Evolutionary conservation across 2,113 vertebrate species (phyloP), one percentile per base, ranked within the genome.

Genomic region (Ovibos moschatus): DNA sequence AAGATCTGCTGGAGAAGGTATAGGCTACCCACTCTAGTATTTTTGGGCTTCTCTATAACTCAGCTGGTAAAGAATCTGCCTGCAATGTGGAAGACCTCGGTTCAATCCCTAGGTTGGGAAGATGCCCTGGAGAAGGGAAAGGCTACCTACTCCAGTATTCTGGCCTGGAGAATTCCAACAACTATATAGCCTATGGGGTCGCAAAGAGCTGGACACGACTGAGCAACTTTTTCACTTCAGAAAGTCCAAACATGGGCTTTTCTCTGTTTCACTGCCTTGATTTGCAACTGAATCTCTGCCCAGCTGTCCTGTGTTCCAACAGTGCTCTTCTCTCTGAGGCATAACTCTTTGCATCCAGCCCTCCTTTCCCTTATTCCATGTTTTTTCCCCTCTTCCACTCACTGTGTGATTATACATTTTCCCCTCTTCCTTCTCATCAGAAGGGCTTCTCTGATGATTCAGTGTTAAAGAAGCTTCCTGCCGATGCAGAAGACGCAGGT

Each of bases 211-310:
- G 0, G 67, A 40, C 10, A 40, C 1, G 9, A 71, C 5, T 71
- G n/a, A 71, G 67, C n/a, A 71, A 23, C 19, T 23, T 40, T 71
- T 71, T 40, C 67, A 71, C n/a, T 81, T 94, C 60, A 87, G 28
- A 79, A 57, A 81, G 47, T 33, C 19, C 1, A 86, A 9, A 27
- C 4, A 15, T 6, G 16, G 57, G 27, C 9, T 85, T 89, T 53
- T 15, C 16, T 21, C 23, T 1, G 9, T 1, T 62, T 55, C 0
- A 21, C 43, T n/a, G 33, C 2, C 19, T 6, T 50, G 21, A 17
- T 58, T 57, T 57, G 13, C 13, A 67, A 28, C 2, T 28, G 76
- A 96, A 3, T 13, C 28, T 55, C 40, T 43, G 57, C 33, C 7
- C 17, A 57, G 33, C 17, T 11, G 2, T 58, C 21, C 9, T 51